Percentiles rank a stretch among this genome's conserved stretches.
phyloP scores from a whole-genome alignment of 2,113 vertebrate genomes.

The Nannobrachium achirus region DNA sequence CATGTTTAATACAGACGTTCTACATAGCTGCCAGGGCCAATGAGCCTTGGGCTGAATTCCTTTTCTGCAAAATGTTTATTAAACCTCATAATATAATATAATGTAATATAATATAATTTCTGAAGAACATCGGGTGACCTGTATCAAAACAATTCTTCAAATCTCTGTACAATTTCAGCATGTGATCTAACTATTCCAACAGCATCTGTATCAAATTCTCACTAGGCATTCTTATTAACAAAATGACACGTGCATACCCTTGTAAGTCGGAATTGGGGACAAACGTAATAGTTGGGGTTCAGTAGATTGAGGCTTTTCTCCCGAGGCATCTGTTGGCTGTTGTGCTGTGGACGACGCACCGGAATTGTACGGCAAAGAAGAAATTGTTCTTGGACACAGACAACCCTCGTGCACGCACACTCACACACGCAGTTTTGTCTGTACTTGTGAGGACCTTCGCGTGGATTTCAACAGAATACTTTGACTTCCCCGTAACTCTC shows the following conservation, averaged over 20 bases:
- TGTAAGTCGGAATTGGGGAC: conserved; percentile 12
- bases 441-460: too few relatives aligned
- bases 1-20: conserved; percentile 11
- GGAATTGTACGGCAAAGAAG: conserved; percentile 32
- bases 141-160: conserved; percentile 21
- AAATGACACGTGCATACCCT: conserved; percentile 23
- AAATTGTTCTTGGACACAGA: conserved; percentile 18
- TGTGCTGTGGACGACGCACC: too few relatives aligned
- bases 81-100: background rate
- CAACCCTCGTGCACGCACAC: conserved; percentile 27
- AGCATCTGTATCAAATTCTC: conserved; percentile 11
- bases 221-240: background rate
- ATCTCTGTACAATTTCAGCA: too few relatives aligned
- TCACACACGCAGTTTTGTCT: conserved; percentile 19
- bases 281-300: conserved; percentile 24
- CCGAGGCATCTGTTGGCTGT: conserved; percentile 33
- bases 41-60: conserved; percentile 8
- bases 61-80: background rate
- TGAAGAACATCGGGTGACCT: background rate
- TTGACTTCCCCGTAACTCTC: too few relatives aligned
- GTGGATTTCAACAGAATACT: too few relatives aligned
- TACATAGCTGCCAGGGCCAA: background rate
- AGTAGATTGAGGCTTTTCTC: conserved; percentile 62
- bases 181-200: conserved; percentile 4
- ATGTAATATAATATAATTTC: background rate